Conservation (phyloP, 2,797 vertebrate species). For the Lophotriccus pileatus region DNA sequence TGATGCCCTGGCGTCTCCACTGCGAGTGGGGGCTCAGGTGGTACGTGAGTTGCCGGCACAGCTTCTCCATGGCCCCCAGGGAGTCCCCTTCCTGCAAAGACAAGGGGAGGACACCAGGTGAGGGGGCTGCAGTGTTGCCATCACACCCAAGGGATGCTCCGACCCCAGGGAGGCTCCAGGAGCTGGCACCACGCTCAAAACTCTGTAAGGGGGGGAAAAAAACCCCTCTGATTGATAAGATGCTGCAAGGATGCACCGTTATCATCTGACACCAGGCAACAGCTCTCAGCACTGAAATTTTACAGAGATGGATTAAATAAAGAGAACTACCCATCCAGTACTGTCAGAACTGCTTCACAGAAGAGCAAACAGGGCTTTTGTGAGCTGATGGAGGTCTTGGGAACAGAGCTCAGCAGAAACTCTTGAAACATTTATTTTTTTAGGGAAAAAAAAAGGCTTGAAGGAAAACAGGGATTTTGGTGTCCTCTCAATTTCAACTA, state of each 20-base stretch:
- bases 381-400: background rate
- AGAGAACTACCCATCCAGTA: background rate
- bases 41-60: constrained; percentile 97
- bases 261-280: accelerated
- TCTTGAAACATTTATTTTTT: background rate
- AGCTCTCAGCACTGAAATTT: background rate
- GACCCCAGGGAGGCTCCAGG: accelerated
- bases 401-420: background rate
- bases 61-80: constrained; percentile 94
- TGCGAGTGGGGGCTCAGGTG: constrained; percentile 97
- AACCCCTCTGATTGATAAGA: background rate
- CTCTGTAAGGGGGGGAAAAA: background rate
- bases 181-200: background rate
- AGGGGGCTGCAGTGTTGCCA: background rate
- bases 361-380: background rate
- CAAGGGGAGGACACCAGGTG: accelerated
- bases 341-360: background rate
- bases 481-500: accelerated
- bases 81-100: constrained; percentile 87
- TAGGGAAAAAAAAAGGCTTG: background rate
- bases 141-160: accelerated
- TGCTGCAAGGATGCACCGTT: accelerated
- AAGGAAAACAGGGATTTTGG: background rate
- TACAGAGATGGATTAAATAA: background rate
- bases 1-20: constrained; percentile 90